Base-by-base conservation (phyloP, 2,888 invertebrate genomes). In the Lamellibrachia columna region DNA sequence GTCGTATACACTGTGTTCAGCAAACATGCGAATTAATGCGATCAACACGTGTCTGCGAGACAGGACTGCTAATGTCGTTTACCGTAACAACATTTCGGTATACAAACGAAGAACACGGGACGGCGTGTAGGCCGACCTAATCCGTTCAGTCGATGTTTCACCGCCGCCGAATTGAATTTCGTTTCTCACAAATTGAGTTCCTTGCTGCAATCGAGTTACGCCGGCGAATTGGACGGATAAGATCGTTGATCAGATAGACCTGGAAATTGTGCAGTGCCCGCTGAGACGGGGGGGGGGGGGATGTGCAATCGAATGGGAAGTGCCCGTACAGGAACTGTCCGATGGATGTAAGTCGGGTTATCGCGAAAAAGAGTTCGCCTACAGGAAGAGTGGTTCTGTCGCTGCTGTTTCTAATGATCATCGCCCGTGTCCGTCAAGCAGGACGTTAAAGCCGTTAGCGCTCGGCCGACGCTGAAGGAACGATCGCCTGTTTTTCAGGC, bases 21-120 rank as follows among this genome's bases (percentile, higher is more conserved):
- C 75, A 75, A 75, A 75, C 75, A 75, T n/a, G 75, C 75, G 75
- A 75, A 75, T 75, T 75, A 75, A 75, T 75, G n/a, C 75, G 75
- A 75, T 75, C 75, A n/a, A n/a, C 75, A 75, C 75, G 22, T 22
- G 75, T 75, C 75, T 15, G 6, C 75, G 75, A 75, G 22, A 75
- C 75, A 75, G 6, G 55, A 22, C 75, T 2, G 22, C 75, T 75
- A 75, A 75, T n/a, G 75, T 75, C 75, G 75, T 75, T 75, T 75
- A 22, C 75, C 15, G 3, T 75, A 75, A 75, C 75, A 22, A 75
- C 15, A 75, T 75, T 22, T 75, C 75, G 75, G 75, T 75, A 75
- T 22, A 75, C 75, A 75, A 75, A 75, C 75, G 75, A 75, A 15
- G 22, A 15, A 22, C 6, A n/a, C 75, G 75, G 58, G 75, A 75